Evolutionary conservation across 2,888 invertebrate genomes (phyloP).

Genomic region (Cheilosia soror): DNA sequence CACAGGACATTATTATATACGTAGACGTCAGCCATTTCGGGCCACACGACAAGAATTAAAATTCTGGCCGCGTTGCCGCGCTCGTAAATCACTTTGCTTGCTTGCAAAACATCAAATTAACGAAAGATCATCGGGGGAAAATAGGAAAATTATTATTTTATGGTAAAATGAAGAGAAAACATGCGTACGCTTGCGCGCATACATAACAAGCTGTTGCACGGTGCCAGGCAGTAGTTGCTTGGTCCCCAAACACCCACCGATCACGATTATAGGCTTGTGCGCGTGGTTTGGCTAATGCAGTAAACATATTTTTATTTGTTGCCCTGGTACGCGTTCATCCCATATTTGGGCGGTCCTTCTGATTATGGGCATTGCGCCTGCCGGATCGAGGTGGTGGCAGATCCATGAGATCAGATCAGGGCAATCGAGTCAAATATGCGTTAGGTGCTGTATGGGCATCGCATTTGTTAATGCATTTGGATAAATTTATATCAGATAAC

Average conservation of each 20-base stretch:
- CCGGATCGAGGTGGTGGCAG: slow-evolving; percentile 44
- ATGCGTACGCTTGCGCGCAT: slow-evolving; percentile 74
- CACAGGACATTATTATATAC: slow-evolving; percentile 55
- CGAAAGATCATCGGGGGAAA: slow-evolving; percentile 71
- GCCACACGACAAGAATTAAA: slow-evolving; percentile 57
- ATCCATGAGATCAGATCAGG: slow-evolving; percentile 53
- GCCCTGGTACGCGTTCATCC: slow-evolving; percentile 34
- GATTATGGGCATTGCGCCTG: slow-evolving; percentile 56
- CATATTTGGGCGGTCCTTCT: slow-evolving; percentile 58
- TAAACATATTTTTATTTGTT: slow-evolving; percentile 54
- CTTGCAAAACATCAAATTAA: slow-evolving; percentile 75
- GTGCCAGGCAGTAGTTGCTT: background rate
- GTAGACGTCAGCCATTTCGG: slow-evolving; percentile 24
- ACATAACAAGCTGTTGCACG: slow-evolving; percentile 41
- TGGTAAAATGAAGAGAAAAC: slow-evolving; percentile 72
- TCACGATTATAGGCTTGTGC: slow-evolving; percentile 49
- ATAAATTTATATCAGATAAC: slow-evolving; percentile 19
- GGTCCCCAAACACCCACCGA: slow-evolving; percentile 67
- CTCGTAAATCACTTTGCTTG: slow-evolving; percentile 73
- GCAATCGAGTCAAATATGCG: slow-evolving; percentile 55
- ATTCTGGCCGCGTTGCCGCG: slow-evolving; percentile 60
- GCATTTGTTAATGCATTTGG: slow-evolving; percentile 58
- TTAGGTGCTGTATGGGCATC: slow-evolving; percentile 29
- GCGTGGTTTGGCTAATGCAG: slow-evolving; percentile 25
- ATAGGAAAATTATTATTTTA: slow-evolving; percentile 74